phyloP scores from a whole-genome alignment of 64 coral and sea anemone species.

The Trachythela sp. region DNA sequence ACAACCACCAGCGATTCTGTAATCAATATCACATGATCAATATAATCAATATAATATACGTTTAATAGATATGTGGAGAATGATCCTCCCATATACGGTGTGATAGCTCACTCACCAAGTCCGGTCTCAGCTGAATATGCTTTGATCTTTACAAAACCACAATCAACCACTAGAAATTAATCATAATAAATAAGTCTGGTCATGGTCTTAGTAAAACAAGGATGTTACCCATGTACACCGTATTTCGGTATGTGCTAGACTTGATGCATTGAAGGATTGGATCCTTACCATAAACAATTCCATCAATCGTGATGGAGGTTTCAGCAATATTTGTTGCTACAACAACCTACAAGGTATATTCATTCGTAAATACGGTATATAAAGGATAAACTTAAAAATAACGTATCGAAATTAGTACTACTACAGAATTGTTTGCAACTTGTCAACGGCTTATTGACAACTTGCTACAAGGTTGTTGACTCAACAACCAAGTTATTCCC shows the following conservation, averaged over 20 bases:
- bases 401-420: too few species aligned
- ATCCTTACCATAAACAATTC: constrained; percentile 81
- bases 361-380: background rate
- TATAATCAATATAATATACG: background rate
- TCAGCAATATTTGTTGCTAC: constrained; percentile 97
- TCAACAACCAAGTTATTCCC: too few species aligned
- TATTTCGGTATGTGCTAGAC: background rate
- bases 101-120: constrained; percentile 49
- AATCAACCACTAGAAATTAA: constrained; percentile 64
- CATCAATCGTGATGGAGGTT: constrained; percentile 93
- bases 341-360: constrained; percentile 50
- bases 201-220: background rate
- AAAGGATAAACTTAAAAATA: too few species aligned
- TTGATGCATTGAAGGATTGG: background rate
- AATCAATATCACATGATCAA: background rate
- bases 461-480: too few species aligned
- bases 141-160: constrained; percentile 93
- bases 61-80: background rate
- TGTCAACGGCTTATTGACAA: too few species aligned
- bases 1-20: constrained; percentile 84
- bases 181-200: background rate
- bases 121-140: constrained; percentile 82
- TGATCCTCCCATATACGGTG: background rate
- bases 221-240: too few species aligned
- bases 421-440: too few species aligned